Base-by-base conservation (phyloP, 2,888 invertebrate genomes). In the Cataglyphis albicans region DNA sequence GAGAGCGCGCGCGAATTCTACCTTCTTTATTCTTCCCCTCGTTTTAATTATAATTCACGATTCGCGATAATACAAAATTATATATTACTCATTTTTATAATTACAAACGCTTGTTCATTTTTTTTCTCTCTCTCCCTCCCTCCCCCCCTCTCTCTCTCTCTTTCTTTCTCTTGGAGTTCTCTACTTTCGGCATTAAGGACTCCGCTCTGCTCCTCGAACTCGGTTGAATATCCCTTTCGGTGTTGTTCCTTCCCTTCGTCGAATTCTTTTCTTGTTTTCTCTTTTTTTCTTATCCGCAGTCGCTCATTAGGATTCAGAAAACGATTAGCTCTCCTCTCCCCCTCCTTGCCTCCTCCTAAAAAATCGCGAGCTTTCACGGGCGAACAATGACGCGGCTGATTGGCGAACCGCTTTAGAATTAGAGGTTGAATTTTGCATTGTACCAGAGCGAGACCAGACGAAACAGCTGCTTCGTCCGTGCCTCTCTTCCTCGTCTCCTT, bases 361-460 rank as follows among this genome's bases (percentile, higher is more conserved):
- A 90, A 87, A 90, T 88, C 81, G 83, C 84, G 84, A 87, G 88
- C 89, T 84, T 91, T 91, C 87, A 86, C 85, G 61, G 73, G 84
- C 85, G 93, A 92, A 93, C 92, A 93, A 93, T 92, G 85, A 83
- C 32, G 44, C 75, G 85, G 61, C 88, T 91, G 93, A 93, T 93
- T 92, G 92, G 91, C 86, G 78, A 87, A 84, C 86, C 86, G 90
- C 92, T 91, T 92, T 92, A 91, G 92, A 93, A 91, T 91, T 90
- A 90, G 89, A 90, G 88, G 85, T 86, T 87, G 86, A 84, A 87
- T 89, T 91, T 87, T 85, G 89, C 90, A 90, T 89, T 87, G 88
- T 86, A 81, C 88, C 32, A 35, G 63, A 84, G 70, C 83, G 80
- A 83, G 85, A 82, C 89, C 88, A 86, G 85, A 80, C 87, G 89